Percentiles rank a stretch among this genome's conserved stretches.
phyloP scores from a whole-genome alignment of 2,888 invertebrate genomes.

The Pachliopta kotzebuea region DNA sequence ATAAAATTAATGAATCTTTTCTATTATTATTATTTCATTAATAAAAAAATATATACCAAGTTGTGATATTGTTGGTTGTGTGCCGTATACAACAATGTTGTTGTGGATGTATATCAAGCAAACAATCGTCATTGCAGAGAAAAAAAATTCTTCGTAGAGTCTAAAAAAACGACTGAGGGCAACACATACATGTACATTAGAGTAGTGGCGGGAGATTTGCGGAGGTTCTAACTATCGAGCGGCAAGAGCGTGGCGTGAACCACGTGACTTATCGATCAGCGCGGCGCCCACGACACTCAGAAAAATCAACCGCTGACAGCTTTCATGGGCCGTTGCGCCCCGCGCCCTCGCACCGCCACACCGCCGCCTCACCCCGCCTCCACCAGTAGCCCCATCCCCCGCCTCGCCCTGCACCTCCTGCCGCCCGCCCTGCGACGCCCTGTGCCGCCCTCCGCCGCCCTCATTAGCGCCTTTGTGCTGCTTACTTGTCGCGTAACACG shows the following conservation, averaged over 20 bases:
- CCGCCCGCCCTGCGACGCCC: conserved; percentile 50
- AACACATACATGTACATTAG: conserved; percentile 40
- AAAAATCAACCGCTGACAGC: conserved; percentile 81
- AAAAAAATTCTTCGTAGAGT: neutral
- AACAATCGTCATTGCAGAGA: neutral
- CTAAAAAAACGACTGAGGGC: conserved; percentile 35
- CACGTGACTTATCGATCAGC: conserved; percentile 81
- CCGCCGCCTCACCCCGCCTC: conserved; percentile 38
- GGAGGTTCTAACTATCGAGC: conserved; percentile 60
- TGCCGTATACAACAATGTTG: neutral
- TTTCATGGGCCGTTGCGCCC: conserved; percentile 67
- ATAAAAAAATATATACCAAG: too few relatives aligned
- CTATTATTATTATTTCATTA: too few relatives aligned
- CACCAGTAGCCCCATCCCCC: conserved; percentile 38
- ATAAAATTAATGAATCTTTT: too few relatives aligned
- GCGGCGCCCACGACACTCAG: conserved; percentile 76
- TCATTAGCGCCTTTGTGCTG: conserved; percentile 79
- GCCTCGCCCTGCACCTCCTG: conserved; percentile 68
- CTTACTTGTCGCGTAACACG: conserved; percentile 76
- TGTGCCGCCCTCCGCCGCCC: conserved; percentile 54
- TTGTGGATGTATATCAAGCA: neutral
- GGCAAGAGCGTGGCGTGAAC: conserved; percentile 53
- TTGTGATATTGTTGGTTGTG: too few relatives aligned
- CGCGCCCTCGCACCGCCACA: conserved; percentile 35
- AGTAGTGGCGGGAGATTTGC: conserved; percentile 71